Conservation (phyloP, 2,113 vertebrate species). For the Himantopus leucocephalus region DNA sequence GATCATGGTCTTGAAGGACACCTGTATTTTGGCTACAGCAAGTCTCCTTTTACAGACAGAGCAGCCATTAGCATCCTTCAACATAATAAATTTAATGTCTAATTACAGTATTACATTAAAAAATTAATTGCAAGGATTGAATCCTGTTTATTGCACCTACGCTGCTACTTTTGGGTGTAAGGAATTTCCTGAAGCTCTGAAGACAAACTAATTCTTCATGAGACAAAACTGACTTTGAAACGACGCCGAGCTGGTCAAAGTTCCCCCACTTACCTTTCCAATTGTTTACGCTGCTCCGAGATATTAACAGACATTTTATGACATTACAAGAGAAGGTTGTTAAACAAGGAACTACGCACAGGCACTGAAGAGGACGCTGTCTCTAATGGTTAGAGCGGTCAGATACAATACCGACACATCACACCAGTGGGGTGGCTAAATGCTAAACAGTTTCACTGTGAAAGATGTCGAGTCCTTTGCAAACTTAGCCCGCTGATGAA, state of each 20-base stretch:
- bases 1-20: neutral
- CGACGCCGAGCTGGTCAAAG: neutral
- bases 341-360: neutral
- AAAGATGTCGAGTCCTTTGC: neutral
- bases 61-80: neutral
- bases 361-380: neutral
- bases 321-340: neutral
- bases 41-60: neutral
- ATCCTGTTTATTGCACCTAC: neutral
- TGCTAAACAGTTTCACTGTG: neutral
- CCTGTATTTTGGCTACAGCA: neutral
- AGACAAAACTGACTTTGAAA: neutral
- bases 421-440: neutral
- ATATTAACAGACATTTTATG: neutral
- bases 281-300: neutral
- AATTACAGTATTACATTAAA: slow-evolving; percentile 25
- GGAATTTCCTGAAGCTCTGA: neutral
- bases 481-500: neutral
- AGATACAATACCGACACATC: neutral
- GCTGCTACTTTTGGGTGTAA: neutral
- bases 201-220: neutral
- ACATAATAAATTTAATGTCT: slow-evolving; percentile 4
- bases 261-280: neutral
- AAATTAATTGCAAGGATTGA: neutral
- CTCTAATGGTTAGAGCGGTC: neutral